phyloP scores from a whole-genome alignment of 2,888 invertebrate species.

The Cacoxenus indagator region DNA sequence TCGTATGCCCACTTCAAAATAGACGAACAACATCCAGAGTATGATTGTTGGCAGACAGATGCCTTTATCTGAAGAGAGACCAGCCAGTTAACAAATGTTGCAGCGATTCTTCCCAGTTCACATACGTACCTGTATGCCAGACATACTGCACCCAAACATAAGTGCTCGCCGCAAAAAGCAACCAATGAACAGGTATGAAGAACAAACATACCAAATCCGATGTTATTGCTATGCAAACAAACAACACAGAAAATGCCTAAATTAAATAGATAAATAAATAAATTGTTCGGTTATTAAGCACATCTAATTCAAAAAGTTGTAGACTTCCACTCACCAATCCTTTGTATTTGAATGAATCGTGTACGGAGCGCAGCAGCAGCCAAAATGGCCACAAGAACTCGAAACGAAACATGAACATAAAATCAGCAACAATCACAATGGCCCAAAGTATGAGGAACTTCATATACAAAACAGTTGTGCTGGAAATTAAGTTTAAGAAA shows the following conservation, averaged over 20 bases:
- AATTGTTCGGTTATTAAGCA: slow-evolving; percentile 15
- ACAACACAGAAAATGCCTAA: slow-evolving; percentile 97
- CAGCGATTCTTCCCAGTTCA: neutral
- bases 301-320: neutral
- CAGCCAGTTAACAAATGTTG: slow-evolving; percentile 1
- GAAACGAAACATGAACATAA: slow-evolving; percentile 97
- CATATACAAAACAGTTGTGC: slow-evolving; percentile 92
- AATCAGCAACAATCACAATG: slow-evolving; percentile 93
- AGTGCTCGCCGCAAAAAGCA: slow-evolving; percentile 97
- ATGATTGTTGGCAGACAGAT: slow-evolving; percentile 94
- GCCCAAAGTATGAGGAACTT: slow-evolving; percentile 97
- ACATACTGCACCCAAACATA: slow-evolving; percentile 99
- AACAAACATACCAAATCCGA: slow-evolving; percentile 99
- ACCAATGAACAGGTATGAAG: slow-evolving; percentile 98
- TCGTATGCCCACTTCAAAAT: slow-evolving; percentile 92
- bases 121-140: slow-evolving; percentile 89
- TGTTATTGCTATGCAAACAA: slow-evolving; percentile 96
- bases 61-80: slow-evolving; percentile 79
- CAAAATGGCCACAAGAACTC: slow-evolving; percentile 99
- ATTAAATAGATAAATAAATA: too few relatives aligned
- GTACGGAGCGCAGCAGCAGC: slow-evolving; percentile 93
- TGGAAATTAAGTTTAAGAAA: too few relatives aligned
- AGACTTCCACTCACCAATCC: slow-evolving; percentile 82
- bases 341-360: slow-evolving; percentile 98
- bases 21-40: slow-evolving; percentile 94